Percentiles rank a stretch among this genome's conserved stretches.
Conservation (phyloP, 2,888 invertebrate species). For the Sinohyriopsis cumingii region DNA sequence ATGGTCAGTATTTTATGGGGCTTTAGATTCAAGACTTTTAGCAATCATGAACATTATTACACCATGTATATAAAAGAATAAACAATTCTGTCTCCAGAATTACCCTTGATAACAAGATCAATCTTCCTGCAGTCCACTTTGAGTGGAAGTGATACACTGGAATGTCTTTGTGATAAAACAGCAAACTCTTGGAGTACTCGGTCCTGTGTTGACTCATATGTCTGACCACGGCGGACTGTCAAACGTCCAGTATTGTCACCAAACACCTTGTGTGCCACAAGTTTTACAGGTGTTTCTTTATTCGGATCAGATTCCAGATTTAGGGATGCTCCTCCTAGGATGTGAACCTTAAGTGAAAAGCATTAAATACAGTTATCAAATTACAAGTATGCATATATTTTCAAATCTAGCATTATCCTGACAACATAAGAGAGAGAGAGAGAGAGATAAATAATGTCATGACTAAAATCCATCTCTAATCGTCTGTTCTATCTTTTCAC, state of each 20-base stretch:
- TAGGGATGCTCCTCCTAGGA: conserved; percentile 49
- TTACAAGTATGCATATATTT: too few relatives aligned
- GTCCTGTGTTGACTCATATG: conserved; percentile 27
- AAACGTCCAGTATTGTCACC: conserved; percentile 52
- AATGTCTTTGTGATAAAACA: conserved; percentile 43
- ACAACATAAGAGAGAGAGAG: too few relatives aligned
- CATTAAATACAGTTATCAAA: too few relatives aligned
- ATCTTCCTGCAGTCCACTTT: conserved; percentile 49
- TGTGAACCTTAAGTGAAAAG: conserved; percentile 34
- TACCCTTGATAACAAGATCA: conserved; percentile 54
- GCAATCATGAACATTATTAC: too few relatives aligned
- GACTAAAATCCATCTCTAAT: too few relatives aligned
- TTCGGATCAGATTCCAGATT: conserved; percentile 22
- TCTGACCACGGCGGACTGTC: conserved; percentile 38
- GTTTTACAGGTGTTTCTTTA: conserved; percentile 21
- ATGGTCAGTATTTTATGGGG: too few relatives aligned
- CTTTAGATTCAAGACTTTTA: too few relatives aligned
- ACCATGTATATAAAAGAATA: too few relatives aligned
- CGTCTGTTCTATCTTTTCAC: too few relatives aligned
- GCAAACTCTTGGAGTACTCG: conserved; percentile 45
- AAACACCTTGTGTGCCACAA: conserved; percentile 28
- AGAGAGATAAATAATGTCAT: too few relatives aligned
- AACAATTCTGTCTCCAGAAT: background rate
- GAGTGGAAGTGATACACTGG: conserved; percentile 39
- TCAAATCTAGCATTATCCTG: too few relatives aligned